These are phyloP conservation scores for Hypercompe scribonia DNA, from an alignment of 2,888 invertebrate genomes.

Conservation along the genomic window DNA sequence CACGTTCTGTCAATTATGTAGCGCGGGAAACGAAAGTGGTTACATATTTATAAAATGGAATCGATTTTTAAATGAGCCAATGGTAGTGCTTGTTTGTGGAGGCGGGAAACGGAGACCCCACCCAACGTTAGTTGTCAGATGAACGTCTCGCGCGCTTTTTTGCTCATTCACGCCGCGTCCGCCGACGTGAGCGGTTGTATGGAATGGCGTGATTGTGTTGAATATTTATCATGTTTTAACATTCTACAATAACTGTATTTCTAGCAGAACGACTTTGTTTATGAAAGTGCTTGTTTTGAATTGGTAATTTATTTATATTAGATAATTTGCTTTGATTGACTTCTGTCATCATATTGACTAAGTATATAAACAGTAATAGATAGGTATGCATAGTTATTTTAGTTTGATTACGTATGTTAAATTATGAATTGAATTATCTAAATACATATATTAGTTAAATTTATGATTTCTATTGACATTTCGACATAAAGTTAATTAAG, in stretches of 20 bases:
- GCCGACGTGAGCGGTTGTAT: conserved; percentile 63
- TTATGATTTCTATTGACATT: background rate
- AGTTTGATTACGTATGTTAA: conserved; percentile 2
- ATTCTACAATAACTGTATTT: conserved; percentile 7
- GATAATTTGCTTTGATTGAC: conserved; percentile 24
- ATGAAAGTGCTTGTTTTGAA: conserved; percentile 24
- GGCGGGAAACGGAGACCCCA: conserved; percentile 78
- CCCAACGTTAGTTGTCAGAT: conserved; percentile 79
- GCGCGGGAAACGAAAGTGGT: conserved; percentile 75
- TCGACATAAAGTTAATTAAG: background rate
- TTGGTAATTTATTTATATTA: conserved; percentile 34
- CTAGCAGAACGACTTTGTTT: conserved; percentile 11
- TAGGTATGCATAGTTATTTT: conserved; percentile 8
- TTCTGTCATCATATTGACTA: conserved; percentile 6
- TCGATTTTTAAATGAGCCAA: conserved; percentile 86
- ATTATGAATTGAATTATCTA: background rate
- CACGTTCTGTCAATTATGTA: conserved; percentile 51
- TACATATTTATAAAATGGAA: conserved; percentile 87
- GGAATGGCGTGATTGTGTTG: conserved; percentile 28
- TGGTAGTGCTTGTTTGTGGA: conserved; percentile 72
- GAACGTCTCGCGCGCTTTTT: conserved; percentile 76
- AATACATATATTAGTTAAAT: background rate
- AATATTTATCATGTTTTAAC: conserved; percentile 46
- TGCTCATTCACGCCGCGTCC: conserved; percentile 78
- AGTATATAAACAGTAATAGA: conserved; percentile 1